These are phyloP conservation scores for Sceliomorpha sp. DNA, from an alignment of 2,888 invertebrate species.

Conservation along the genomic window DNA sequence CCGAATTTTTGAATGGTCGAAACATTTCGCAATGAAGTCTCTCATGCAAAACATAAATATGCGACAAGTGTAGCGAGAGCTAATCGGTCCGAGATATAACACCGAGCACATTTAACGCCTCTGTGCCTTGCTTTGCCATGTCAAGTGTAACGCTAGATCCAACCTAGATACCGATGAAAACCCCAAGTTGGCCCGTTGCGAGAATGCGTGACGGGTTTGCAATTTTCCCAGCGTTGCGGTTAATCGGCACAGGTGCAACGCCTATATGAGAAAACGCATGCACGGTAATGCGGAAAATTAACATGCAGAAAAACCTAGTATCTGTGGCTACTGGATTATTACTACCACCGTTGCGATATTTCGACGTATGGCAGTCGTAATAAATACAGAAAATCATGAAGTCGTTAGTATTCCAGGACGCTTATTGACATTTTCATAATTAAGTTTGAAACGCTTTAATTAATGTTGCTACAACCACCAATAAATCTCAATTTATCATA, in stretches of 20 bases:
- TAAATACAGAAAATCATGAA: constrained; percentile 23
- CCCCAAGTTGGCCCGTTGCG: background rate
- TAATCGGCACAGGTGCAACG: constrained; percentile 28
- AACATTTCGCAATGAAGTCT: constrained; percentile 10
- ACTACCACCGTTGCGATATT: constrained; percentile 7
- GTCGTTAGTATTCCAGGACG: constrained; percentile 2
- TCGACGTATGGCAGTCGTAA: background rate
- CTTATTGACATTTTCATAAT: constrained; percentile 12
- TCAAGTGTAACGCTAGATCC: constrained; percentile 22
- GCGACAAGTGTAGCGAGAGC: constrained; percentile 17
- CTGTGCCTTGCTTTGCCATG: constrained; percentile 5
- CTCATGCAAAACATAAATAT: constrained; percentile 10
- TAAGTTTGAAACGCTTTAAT: constrained; percentile 19
- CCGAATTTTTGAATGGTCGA: too few species aligned
- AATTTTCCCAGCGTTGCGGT: constrained; percentile 17
- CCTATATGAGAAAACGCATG: constrained; percentile 18
- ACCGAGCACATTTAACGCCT: constrained; percentile 13
- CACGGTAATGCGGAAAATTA: constrained; percentile 22
- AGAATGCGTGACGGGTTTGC: background rate
- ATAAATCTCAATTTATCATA: background rate
- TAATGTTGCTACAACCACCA: constrained; percentile 9
- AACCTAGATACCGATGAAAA: constrained; percentile 26
- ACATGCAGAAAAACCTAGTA: background rate
- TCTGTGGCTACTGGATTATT: constrained; percentile 19
- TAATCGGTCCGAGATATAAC: constrained; percentile 8